Evolutionary conservation across 1,140 invertebrate genomes (phyloP), one percentile per base, ranked within the genome.

Genomic region (Drosophila micromelanica): DNA sequence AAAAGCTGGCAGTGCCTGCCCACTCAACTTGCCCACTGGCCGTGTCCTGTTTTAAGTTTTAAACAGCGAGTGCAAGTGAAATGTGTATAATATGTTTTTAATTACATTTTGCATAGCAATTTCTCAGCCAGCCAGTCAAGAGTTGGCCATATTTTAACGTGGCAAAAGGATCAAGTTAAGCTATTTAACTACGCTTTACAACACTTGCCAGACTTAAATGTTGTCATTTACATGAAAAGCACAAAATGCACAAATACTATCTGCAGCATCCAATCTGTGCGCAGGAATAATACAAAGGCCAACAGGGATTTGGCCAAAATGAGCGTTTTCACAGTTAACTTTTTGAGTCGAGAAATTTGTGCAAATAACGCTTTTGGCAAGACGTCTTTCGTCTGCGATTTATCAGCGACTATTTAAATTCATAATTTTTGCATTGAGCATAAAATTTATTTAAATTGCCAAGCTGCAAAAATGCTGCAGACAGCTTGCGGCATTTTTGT

Each of bases 351-450:
- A 67, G 57, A 74, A 71, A 73, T 67, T 52, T 54, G 45, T 42
- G 23, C 11, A 67, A 67, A 59, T 43, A 30, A 46, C 51, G 42
- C 65, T 64, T 63, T 55, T 64, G 23, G 42, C 15, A 15, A 38
- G 32, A 35, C 35, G 60, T 27, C 32, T 49, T 20, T 60, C 17
- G 64, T 69, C 49, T 59, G 64, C 68, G 84, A 87, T 87, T 87
- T 89, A 87, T 87, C 78, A 77, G 76, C 35, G 57, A 30, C 52
- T 62, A 89, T 89, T 89, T 89, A 89, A 89, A 89, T 84, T 89
- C 84, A 89, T 89, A 80, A 81, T 84, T 87, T 73, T 73, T 49
- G 60, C 54, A 61, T 65, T 51, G 49, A 52, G 38, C 67, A 64
- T 61, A 64, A 59, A 72, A 65, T 72, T 76, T 78, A 78, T 78